A percentile compares a stretch with the other conserved stretches of the same genome.
These are phyloP conservation scores for Xyrauchen texanus DNA, from an alignment of 2,113 vertebrate species.

Conservation along the genomic window DNA sequence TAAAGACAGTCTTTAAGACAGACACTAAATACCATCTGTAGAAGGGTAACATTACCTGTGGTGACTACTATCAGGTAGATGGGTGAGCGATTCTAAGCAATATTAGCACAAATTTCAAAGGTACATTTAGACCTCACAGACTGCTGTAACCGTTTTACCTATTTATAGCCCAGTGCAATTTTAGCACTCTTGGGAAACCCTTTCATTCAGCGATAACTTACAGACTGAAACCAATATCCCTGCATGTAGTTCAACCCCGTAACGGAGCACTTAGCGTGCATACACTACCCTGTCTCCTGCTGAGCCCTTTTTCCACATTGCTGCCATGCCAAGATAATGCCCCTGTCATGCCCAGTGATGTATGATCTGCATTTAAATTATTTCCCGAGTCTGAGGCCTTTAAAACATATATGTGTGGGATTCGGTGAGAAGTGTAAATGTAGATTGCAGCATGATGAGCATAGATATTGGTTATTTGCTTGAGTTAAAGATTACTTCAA, in stretches of 20 bases:
- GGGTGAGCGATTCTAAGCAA: constrained; percentile 3
- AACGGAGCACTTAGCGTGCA: constrained; percentile 48
- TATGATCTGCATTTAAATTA: background rate
- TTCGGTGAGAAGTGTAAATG: background rate
- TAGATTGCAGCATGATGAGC: background rate
- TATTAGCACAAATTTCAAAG: constrained; percentile 40
- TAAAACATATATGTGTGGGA: background rate
- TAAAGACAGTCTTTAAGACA: background rate
- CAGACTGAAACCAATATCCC: constrained; percentile 47
- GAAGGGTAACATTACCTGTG: background rate
- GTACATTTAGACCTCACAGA: constrained; percentile 30
- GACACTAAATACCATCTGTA: constrained; percentile 16
- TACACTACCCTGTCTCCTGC: constrained; percentile 13
- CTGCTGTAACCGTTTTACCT: constrained; percentile 22
- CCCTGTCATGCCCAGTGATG: background rate
- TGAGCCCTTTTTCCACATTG: constrained; percentile 47
- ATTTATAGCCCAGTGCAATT: constrained; percentile 57
- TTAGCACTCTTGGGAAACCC: constrained; percentile 53
- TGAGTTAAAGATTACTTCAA: too few species aligned
- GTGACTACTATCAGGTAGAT: background rate
- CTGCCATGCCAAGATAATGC: constrained; percentile 21
- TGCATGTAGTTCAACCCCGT: constrained; percentile 38
- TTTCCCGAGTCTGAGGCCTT: background rate
- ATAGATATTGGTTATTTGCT: too few species aligned
- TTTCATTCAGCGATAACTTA: constrained; percentile 53